A percentile compares a stretch with the other conserved stretches of the same genome.
phyloP scores from a whole-genome alignment of 2,113 vertebrate species.

The Anarrhichthys ocellatus region DNA sequence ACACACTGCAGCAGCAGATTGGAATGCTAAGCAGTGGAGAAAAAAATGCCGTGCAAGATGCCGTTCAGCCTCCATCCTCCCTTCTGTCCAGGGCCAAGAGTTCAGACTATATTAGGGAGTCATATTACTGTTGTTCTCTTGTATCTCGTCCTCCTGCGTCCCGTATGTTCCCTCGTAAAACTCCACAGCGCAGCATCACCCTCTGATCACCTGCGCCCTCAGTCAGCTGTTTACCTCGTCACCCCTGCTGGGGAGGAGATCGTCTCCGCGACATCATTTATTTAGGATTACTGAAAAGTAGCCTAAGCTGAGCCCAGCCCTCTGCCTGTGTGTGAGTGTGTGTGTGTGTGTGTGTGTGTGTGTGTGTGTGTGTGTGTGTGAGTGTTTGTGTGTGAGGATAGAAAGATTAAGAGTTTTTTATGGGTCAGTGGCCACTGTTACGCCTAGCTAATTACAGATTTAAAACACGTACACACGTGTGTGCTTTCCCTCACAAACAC shows the following conservation, averaged over 20 bases:
- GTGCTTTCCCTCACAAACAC: conserved; percentile 31
- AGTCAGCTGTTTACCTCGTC: conserved; percentile 61
- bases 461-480: conserved; percentile 60
- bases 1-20: conserved; percentile 48
- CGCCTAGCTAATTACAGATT: conserved; percentile 70
- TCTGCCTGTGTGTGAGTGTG: conserved; percentile 24
- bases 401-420: conserved; percentile 68
- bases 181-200: conserved; percentile 21
- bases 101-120: conserved; percentile 65
- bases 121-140: conserved; percentile 59
- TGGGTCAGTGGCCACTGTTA: conserved; percentile 66
- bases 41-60: conserved; percentile 15
- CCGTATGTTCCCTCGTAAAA: conserved; percentile 55
- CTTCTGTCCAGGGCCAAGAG: conserved; percentile 53
- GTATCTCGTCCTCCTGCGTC: conserved; percentile 35
- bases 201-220: conserved; percentile 60
- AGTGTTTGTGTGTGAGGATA: conserved; percentile 36
- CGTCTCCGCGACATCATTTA: conserved; percentile 68
- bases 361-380: conserved; percentile 39
- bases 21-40: conserved; percentile 11
- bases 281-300: conserved; percentile 77
- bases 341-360: conserved; percentile 31
- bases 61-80: conserved; percentile 36
- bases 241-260: conserved; percentile 55
- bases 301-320: conserved; percentile 53